Evolutionary conservation across 2,113 vertebrate genomes (phyloP), one percentile per base, ranked within the genome.

Genomic region (Amblyornis subalaris): DNA sequence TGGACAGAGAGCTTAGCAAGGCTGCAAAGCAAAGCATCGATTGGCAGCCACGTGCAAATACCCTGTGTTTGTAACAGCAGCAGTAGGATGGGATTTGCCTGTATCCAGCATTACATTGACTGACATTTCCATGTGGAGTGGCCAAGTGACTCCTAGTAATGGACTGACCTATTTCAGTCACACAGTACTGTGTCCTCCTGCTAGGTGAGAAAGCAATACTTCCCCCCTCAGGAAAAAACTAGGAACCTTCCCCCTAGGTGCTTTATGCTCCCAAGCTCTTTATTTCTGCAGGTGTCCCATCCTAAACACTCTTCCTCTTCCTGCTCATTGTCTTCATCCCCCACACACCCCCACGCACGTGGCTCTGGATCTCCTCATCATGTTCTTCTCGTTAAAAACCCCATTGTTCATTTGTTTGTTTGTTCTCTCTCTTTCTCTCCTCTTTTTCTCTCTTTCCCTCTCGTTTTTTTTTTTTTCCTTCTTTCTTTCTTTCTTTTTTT

Each of bases 401-500:
- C 97, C 97, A 96, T 95, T 96, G 98, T 98, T 99, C 98, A 99
- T 98, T 97, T 93, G 98, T 98, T 97, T 98, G 97, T 98, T 98
- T 98, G 98, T 98, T 99, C 97, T 98, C 96, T 98, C 94, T 97
- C 93, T 98, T 89, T 98, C 94, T 98, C 94, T 98, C 92, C 89
- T 97, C 94, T 98, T 95, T 98, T 92, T 98, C 93, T 97, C 96
- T 98, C 95, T 91, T 85, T 94, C 83, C 51, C 91, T 83, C 88
- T 90, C 2, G 17, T 77, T 83, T 88, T 83, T 87, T 84, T 76
- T 72, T 85, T 90, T 94, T 94, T 97, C 89, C 16, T 76, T 24
- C 22, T n/a, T 89, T 72, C 53, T 88, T 92, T 94, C 77, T 91
- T 97, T 95, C 91, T 96, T 96, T 97, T 96, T 97, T 98, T 98